Evolutionary conservation across 2,888 invertebrate species (phyloP).

Genomic region (Lumbricus terrestris): DNA sequence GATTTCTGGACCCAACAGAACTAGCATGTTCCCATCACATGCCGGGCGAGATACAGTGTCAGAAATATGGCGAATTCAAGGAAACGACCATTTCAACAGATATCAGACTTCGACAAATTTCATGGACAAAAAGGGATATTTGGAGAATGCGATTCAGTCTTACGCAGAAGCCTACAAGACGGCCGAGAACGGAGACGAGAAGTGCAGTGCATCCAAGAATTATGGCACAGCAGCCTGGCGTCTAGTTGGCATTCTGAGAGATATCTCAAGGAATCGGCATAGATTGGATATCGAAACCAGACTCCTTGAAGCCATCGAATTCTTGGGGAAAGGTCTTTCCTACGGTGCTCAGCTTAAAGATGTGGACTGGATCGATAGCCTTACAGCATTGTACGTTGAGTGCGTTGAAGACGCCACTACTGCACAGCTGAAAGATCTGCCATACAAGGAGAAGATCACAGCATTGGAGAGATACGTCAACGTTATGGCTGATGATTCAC

Average conservation of each 20-base stretch:
- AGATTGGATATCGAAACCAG: background rate
- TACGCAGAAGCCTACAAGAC: background rate
- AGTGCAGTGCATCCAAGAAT: background rate
- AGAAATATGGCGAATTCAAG: background rate
- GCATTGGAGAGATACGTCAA: constrained; percentile 3
- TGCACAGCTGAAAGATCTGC: background rate
- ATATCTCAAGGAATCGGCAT: background rate
- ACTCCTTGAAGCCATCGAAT: background rate
- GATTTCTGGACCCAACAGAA: background rate
- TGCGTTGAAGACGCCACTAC: background rate
- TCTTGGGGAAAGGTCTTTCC: background rate
- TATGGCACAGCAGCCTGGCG: background rate
- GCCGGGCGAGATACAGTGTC: background rate
- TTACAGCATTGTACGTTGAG: background rate
- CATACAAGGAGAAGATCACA: background rate
- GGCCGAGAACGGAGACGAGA: background rate
- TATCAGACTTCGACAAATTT: background rate
- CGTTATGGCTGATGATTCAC: background rate
- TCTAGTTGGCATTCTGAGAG: background rate
- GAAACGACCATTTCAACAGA: background rate
- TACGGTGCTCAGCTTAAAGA: background rate
- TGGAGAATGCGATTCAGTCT: background rate
- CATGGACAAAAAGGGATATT: background rate
- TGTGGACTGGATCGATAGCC: background rate
- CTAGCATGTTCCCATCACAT: background rate